Base-by-base conservation (phyloP, 2,113 vertebrate species). In the Ochotona curzoniae region DNA sequence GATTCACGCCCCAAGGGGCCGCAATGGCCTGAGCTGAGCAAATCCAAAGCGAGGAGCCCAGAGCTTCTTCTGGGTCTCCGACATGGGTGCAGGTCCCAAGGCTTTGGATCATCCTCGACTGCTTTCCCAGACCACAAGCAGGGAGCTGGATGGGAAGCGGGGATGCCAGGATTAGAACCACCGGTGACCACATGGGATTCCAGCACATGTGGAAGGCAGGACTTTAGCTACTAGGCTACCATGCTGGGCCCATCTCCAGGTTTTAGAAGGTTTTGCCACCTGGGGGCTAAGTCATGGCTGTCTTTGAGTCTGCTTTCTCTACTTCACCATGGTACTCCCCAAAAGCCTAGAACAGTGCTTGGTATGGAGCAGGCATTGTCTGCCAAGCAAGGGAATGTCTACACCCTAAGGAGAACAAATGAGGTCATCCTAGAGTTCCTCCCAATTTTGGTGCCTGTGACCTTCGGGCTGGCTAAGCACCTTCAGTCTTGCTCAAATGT, bases 401-500 rank as follows among this genome's bases (percentile, higher is more conserved):
- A 7, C 18, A 14, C 61, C 74, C 60, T 54, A 75, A 85, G 30
- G 51, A 69, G 49, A 70, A 30, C 7, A 7, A 78, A 86, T 28
- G 2, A 85, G 84, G 38, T 44, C 18, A 90, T 70, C 26, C 2
- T 20, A 83, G 61, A 63, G 26, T 66, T 35, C 74, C 44, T 83
- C 84, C 64, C 82, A 82, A 84, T 9, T 51, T 49, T n/a, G 73
- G 44, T 28, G 84, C 18, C 71, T n/a, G n/a, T 5, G 5, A 85
- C 44, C 64, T n/a, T 28, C 61, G 51, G 38, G 70, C 69, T 83
- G 57, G 51, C 17, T 44, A 1, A 38, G 21, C 38, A 79, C n/a
- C n/a, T 83, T 78, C 64, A 84, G 60, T 7, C 61, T 91, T 90
- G 86, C 47, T 86, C 38, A 32, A n/a, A 23, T 26, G 54, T 93